These are phyloP conservation scores for Dasyornis broadbenti DNA, from an alignment of 2,113 vertebrate genomes.

Conservation along the genomic window DNA sequence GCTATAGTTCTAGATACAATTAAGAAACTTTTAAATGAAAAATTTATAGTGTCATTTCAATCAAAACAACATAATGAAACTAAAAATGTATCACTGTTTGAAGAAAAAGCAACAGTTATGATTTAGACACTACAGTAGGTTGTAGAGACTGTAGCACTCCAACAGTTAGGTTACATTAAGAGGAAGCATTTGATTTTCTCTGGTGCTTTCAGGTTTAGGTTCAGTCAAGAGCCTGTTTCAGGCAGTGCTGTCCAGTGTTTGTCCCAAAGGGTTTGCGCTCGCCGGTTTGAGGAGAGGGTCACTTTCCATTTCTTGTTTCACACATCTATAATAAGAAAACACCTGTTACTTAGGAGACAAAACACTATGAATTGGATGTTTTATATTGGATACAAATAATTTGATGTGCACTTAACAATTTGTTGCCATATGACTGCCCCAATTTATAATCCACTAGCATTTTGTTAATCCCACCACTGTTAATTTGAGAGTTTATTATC, in stretches of 20 bases:
- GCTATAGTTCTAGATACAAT: constrained; percentile 79
- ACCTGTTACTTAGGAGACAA: constrained; percentile 32
- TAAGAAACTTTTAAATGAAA: constrained; percentile 78
- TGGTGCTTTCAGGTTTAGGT: constrained; percentile 82
- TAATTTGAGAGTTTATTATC: not conserved
- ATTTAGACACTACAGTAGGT: constrained; percentile 71
- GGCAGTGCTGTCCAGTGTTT: constrained; percentile 87
- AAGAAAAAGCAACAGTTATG: constrained; percentile 79
- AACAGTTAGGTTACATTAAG: constrained; percentile 70
- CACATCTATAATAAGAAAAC: constrained; percentile 70
- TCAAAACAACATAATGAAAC: constrained; percentile 75
- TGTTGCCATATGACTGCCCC: not conserved
- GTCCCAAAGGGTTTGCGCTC: constrained; percentile 87
- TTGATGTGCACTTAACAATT: not conserved
- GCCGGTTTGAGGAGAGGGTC: constrained; percentile 83
- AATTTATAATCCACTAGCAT: not conserved
- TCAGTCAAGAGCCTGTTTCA: constrained; percentile 73
- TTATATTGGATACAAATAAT: not conserved
- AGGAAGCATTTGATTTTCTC: constrained; percentile 90
- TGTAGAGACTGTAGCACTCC: constrained; percentile 67
- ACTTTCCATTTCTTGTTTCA: constrained; percentile 85
- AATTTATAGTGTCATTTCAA: constrained; percentile 78
- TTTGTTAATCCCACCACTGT: not conserved
- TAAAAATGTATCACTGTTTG: constrained; percentile 73
- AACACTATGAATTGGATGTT: not conserved